Evolutionary conservation across 1,140 invertebrate species (phyloP), one percentile per base, ranked within the genome.

Genomic region (Danaus melanippus): DNA sequence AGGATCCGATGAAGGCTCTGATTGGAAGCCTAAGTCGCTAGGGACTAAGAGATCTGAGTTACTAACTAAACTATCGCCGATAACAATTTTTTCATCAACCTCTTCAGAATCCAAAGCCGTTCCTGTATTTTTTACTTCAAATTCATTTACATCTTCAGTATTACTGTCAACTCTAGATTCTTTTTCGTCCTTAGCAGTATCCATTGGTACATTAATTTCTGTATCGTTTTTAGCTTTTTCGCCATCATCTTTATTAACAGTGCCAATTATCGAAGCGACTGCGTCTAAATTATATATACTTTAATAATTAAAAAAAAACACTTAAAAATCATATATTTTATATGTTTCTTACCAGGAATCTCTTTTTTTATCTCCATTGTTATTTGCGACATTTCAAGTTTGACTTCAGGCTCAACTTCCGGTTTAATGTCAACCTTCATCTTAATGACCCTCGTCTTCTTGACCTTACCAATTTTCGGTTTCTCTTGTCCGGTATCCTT

Each of bases 201-300:
- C 57, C 15, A 21, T 42, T 8, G 57, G 21, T 8, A 32, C 7
- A 6, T 32, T 49, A 39, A 49, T 49, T 39, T 56, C 53, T 11
- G 47, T 44, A 49, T 12, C 48, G 32, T 21, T 58, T 17, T 3
- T 40, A 43, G 51, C 53, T 64, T 40, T 48, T 46, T 59, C 58
- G 12, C 42, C 9, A 42, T 64, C 59, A n/a, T 62, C 57, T 57
- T 74, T 66, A 5, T 44, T 51, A 10, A 74, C 54, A 42, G 76
- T 79, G 32, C 79, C 81, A 40, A 81, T 83, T 46, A 84, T 83
- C 15, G 81, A 81, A 8, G 82, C 82, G 17, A 85, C 75, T 10
- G 81, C 81, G 66, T 80, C 78, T 81, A 53, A 42, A 48, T 21
- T 48, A 7, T 48, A 10, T 21, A 48, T 10, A 48, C 9, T 9